Base-by-base conservation (phyloP, 2,113 vertebrate genomes). In the Girardinichthys multiradiatus region DNA sequence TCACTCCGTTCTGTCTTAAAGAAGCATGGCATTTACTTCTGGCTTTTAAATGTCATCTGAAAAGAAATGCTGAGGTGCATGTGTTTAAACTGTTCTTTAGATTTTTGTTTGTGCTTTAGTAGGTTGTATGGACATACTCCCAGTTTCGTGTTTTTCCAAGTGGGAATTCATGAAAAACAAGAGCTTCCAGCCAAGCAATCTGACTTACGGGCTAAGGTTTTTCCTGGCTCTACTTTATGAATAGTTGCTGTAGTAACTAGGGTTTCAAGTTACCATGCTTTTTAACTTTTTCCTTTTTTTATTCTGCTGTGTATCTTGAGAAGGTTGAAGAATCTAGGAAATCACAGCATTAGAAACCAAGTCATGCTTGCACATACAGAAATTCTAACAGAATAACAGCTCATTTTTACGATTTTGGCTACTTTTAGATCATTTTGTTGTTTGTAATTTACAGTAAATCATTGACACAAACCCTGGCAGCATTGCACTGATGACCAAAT, bases 181-280 rank as follows among this genome's bases (percentile, higher is more conserved):
- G 29, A 83, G 75, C 54, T 82, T 72, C 37, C 68, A 82, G 82
- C 76, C 80, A 81, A 87, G 77, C 39, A 69, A 66, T 80, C 77
- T 78, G 82, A 66, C 63, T 59, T 35, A 28, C 21, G 57, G 15
- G 64, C 26, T 31, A 48, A 61, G 63, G 58, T 28, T 54, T 81
- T 76, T 57, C 60, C 33, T 79, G 68, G 67, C 70, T 61, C 39
- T 60, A 64, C 72, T 81, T 74, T 77, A 74, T 83, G 58, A 87
- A 78, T 78, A 75, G 85, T 89, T 90, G 81, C 79, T 76, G 74
- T 48, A 27, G 77, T 51, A 80, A 90, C 81, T 72, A 26, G 4
- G 10, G 70, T 77, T 61, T 73, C 68, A 84, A 80, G 73, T 87
- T 82, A 76, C 70, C 71, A 66, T 73, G 64, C 68, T 64, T 57